phyloP scores from a whole-genome alignment of 2,797 vertebrate genomes.

The Menidia menidia region DNA sequence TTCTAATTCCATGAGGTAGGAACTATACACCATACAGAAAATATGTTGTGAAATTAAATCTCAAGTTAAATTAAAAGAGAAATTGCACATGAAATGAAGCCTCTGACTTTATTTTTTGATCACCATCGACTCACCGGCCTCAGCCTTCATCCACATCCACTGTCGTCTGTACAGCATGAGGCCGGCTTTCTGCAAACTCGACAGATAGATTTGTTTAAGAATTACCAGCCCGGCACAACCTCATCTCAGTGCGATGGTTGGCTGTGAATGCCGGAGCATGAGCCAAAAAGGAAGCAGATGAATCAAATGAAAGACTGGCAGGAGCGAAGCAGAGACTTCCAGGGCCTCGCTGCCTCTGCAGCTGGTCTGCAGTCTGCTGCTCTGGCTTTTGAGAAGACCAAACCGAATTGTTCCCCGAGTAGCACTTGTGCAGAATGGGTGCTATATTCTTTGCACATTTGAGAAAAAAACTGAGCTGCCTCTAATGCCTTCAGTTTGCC shows the following conservation, averaged over 20 bases:
- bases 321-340: conserved; percentile 2
- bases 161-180: background rate
- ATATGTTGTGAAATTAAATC: too few relatives aligned
- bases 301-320: conserved; percentile 14
- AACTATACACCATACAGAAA: too few relatives aligned
- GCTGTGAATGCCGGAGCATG: conserved; percentile 3
- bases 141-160: background rate
- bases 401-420: background rate
- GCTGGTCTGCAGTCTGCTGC: conserved; percentile 23
- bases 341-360: conserved; percentile 1
- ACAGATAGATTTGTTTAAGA: background rate
- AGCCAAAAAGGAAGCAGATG: background rate
- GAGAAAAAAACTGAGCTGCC: background rate
- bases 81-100: too few relatives aligned
- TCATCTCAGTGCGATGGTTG: conserved; percentile 3
- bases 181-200: too few relatives aligned
- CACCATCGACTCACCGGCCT: background rate
- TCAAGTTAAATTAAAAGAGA: too few relatives aligned
- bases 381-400: background rate
- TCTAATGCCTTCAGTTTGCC: background rate
- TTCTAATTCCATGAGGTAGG: too few relatives aligned
- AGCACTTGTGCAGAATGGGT: too few relatives aligned
- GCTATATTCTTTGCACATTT: too few relatives aligned
- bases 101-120: background rate
- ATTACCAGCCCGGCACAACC: background rate